Percentiles rank a stretch among this genome's conserved stretches.
Conservation (phyloP, 2,797 vertebrate genomes). For the Pseudocheirus occidentalis region DNA sequence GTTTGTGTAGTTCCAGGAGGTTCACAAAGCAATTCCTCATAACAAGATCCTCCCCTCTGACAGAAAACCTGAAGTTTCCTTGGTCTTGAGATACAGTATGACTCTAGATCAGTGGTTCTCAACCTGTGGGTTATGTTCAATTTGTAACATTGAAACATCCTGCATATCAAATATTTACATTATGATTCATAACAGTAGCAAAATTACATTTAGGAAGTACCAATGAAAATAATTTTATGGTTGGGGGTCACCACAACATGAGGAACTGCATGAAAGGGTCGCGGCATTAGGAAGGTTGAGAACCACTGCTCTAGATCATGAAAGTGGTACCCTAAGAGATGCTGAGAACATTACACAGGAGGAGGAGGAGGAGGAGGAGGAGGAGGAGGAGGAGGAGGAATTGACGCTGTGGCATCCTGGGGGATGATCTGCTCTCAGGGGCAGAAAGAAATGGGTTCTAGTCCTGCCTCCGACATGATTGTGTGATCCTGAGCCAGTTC, state of each 20-base stretch:
- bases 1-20: background rate
- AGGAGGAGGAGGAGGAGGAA: no score
- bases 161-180: no score
- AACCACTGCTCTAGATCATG: background rate
- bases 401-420: no score
- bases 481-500: background rate
- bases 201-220: no score
- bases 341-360: rapidly evolving
- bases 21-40: background rate
- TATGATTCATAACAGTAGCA: no score
- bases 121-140: no score
- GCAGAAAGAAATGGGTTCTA: background rate
- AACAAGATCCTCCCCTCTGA: background rate
- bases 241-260: no score
- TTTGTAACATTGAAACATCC: no score
- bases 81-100: background rate
- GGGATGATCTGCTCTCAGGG: background rate
- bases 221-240: no score
- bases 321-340: background rate
- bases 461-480: background rate
- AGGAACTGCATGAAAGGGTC: no score
- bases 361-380: background rate
- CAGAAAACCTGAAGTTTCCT: background rate
- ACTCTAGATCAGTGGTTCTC: no score
- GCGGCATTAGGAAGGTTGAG: no score